Conservation (phyloP, 1,140 invertebrate species). For the Drosophila sp. region DNA sequence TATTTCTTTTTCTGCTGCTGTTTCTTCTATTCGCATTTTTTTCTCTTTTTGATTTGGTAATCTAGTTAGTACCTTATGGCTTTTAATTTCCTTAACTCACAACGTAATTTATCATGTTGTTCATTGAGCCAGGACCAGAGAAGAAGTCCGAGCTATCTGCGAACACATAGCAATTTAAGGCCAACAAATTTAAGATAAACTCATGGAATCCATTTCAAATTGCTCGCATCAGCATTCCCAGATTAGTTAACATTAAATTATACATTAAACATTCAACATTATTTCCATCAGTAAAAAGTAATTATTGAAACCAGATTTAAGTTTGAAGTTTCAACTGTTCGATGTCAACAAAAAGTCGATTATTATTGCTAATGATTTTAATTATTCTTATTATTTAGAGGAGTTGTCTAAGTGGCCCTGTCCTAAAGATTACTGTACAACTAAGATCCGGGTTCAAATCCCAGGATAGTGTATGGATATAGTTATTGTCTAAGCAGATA, state of each 20-base stretch:
- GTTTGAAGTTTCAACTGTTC: too few relatives aligned
- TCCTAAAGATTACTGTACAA: too few relatives aligned
- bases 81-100: conserved; percentile 75
- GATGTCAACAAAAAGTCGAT: too few relatives aligned
- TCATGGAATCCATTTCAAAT: too few relatives aligned
- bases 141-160: conserved; percentile 45
- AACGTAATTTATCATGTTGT: conserved; percentile 69
- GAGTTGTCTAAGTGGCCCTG: too few relatives aligned
- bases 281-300: not conserved
- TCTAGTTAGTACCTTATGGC: conserved; percentile 71
- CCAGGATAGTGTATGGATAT: too few relatives aligned
- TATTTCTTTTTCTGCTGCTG: conserved; percentile 11
- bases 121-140: conserved; percentile 20
- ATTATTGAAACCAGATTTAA: not conserved
- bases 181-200: not conserved
- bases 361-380: too few relatives aligned
- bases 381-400: too few relatives aligned
- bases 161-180: conserved; percentile 13
- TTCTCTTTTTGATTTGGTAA: conserved; percentile 49
- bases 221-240: too few relatives aligned
- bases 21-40: conserved; percentile 28
- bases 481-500: too few relatives aligned
- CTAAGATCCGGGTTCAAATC: too few relatives aligned
- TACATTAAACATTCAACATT: not conserved
- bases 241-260: not conserved